phyloP scores from a whole-genome alignment of 2,113 vertebrate genomes.

The Ardeotis arabs region DNA sequence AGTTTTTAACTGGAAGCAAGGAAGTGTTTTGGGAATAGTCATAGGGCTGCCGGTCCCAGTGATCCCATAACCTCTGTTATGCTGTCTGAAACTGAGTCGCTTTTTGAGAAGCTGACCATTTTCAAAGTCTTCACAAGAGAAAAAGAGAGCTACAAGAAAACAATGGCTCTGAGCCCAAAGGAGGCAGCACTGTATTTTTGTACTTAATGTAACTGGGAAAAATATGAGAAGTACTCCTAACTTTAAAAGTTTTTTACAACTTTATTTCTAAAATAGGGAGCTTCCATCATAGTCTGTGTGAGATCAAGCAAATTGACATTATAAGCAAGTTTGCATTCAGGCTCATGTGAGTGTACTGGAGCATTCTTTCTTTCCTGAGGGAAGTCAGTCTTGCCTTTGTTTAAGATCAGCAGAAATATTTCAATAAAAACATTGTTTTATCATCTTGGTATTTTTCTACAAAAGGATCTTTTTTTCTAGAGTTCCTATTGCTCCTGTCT shows the following conservation, averaged over 20 bases:
- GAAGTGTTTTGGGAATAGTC: not conserved
- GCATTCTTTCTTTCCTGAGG: not conserved
- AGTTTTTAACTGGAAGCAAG: not conserved
- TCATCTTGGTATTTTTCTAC: not conserved
- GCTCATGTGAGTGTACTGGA: not conserved
- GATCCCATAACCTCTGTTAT: not conserved
- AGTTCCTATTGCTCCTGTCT: not conserved
- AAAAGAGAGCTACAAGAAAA: not conserved
- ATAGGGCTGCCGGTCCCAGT: not conserved
- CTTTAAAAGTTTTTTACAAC: not conserved
- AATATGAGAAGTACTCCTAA: not conserved
- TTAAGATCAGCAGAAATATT: not conserved
- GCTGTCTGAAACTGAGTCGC: not conserved
- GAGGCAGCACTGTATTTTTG: not conserved
- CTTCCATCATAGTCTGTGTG: not conserved
- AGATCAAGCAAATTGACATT: not conserved
- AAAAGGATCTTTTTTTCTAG: not conserved
- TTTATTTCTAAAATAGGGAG: not conserved
- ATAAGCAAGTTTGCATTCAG: not conserved
- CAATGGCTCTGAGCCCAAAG: not conserved
- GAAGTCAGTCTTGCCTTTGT: not conserved
- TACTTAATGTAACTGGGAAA: not conserved
- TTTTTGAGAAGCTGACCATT: not conserved
- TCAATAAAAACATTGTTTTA: not conserved
- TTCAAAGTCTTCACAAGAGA: not conserved